A percentile compares a stretch with the other conserved stretches of the same genome.
Evolutionary conservation across 2,888 invertebrate species (phyloP).

Genomic region (Diaphora mendica): DNA sequence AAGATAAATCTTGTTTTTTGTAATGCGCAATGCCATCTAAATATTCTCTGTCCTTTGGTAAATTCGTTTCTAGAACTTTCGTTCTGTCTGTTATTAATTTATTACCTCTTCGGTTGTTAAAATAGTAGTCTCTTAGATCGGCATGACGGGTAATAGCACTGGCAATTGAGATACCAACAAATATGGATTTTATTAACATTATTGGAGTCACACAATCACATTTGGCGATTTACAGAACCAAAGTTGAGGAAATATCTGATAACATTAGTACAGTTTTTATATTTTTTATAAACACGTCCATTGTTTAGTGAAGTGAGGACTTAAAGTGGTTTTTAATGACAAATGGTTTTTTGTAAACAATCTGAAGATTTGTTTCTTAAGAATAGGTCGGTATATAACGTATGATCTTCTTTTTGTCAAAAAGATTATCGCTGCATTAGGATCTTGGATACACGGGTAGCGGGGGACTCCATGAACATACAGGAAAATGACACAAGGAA

Average conservation of each 20-base stretch:
- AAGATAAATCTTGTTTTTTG: constrained; percentile 23
- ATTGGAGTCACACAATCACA: background rate
- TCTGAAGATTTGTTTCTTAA: background rate
- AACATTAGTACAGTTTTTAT: background rate
- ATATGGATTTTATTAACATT: background rate
- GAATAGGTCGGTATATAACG: background rate
- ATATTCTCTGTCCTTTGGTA: constrained; percentile 48
- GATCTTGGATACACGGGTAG: too few species aligned
- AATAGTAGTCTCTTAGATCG: background rate
- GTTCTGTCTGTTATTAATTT: constrained; percentile 17
- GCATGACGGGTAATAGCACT: background rate
- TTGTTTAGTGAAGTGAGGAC: background rate
- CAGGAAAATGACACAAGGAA: too few species aligned
- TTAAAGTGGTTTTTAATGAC: background rate
- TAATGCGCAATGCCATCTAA: constrained; percentile 60
- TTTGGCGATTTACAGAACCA: background rate
- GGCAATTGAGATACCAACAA: background rate
- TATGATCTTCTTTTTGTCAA: background rate
- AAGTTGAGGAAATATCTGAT: background rate
- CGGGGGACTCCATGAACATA: too few species aligned
- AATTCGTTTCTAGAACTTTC: background rate
- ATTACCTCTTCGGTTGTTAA: constrained; percentile 25
- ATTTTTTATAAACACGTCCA: constrained; percentile 12
- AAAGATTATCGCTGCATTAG: too few species aligned
- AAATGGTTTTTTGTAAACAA: background rate